Conservation (phyloP, 2,888 invertebrate genomes). For the Dorcus hopei region DNA sequence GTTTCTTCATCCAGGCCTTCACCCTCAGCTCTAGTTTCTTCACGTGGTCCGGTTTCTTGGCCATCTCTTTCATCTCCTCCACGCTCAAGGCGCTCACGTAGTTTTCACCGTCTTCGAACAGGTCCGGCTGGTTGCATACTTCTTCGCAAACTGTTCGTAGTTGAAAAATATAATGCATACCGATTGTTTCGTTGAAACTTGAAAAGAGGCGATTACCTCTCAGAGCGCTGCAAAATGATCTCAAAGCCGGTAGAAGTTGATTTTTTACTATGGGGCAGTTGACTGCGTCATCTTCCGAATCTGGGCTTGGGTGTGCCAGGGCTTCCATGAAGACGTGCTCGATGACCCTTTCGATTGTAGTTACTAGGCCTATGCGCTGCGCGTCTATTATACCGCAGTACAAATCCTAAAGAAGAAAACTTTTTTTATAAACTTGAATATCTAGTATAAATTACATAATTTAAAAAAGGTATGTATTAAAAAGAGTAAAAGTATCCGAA, state of each 20-base stretch:
- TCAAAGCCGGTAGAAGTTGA: conserved; percentile 74
- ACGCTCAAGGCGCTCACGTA: conserved; percentile 59
- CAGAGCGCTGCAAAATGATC: conserved; percentile 89
- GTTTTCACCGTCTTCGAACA: conserved; percentile 71
- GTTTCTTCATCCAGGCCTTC: conserved; percentile 73
- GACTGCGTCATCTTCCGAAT: conserved; percentile 77
- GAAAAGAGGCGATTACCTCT: conserved; percentile 55
- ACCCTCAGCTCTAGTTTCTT: conserved; percentile 69
- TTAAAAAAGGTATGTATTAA: no score
- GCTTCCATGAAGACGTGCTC: conserved; percentile 90
- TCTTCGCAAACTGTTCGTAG: conserved; percentile 71
- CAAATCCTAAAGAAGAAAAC: conserved; percentile 38
- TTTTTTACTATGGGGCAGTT: conserved; percentile 79
- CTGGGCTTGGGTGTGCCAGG: conserved; percentile 73
- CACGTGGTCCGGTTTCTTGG: conserved; percentile 64
- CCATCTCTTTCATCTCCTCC: conserved; percentile 68
- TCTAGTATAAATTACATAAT: neutral
- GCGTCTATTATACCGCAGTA: conserved; percentile 82
- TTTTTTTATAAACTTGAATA: neutral
- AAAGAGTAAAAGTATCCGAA: no score
- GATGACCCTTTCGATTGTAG: conserved; percentile 83
- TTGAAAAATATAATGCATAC: neutral
- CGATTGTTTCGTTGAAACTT: neutral
- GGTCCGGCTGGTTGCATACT: conserved; percentile 72
- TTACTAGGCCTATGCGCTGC: conserved; percentile 74